phyloP scores from a whole-genome alignment of 1,140 invertebrate species.

The Coptotermes formosanus region DNA sequence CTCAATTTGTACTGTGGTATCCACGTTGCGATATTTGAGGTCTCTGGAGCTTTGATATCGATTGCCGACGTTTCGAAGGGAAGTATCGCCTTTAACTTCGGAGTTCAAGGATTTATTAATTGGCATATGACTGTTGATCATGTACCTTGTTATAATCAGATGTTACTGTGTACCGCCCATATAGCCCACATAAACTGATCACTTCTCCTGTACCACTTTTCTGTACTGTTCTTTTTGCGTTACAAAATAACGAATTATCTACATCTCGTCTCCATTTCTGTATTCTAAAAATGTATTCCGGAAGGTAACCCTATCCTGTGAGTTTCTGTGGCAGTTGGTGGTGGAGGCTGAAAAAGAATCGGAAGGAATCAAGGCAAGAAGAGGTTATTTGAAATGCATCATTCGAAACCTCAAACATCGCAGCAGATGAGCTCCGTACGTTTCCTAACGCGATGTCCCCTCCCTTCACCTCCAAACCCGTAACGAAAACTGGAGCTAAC shows the following conservation, averaged over 20 bases:
- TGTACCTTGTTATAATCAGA: too few relatives aligned
- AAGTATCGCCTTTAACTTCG: too few relatives aligned
- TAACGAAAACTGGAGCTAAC: conserved; percentile 15
- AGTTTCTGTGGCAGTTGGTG: neutral
- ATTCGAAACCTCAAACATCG: neutral
- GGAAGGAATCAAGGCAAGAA: neutral
- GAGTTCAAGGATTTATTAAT: too few relatives aligned
- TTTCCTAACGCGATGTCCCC: neutral
- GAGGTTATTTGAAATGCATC: conserved; percentile 23
- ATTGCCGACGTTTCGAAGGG: too few relatives aligned
- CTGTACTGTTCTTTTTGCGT: too few relatives aligned
- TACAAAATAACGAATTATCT: neutral
- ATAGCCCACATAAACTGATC: too few relatives aligned
- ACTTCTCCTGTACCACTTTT: too few relatives aligned
- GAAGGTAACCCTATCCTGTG: neutral
- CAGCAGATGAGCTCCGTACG: neutral
- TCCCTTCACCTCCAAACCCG: neutral
- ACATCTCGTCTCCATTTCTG: neutral
- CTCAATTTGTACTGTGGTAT: too few relatives aligned
- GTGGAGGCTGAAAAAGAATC: neutral
- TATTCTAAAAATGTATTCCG: neutral
- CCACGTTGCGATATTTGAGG: too few relatives aligned
- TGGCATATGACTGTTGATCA: too few relatives aligned
- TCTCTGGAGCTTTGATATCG: too few relatives aligned
- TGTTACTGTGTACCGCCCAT: too few relatives aligned